These are phyloP conservation scores for Sepioteuthis lessoniana DNA, from an alignment of 2,888 invertebrate species.

Conservation along the genomic window DNA sequence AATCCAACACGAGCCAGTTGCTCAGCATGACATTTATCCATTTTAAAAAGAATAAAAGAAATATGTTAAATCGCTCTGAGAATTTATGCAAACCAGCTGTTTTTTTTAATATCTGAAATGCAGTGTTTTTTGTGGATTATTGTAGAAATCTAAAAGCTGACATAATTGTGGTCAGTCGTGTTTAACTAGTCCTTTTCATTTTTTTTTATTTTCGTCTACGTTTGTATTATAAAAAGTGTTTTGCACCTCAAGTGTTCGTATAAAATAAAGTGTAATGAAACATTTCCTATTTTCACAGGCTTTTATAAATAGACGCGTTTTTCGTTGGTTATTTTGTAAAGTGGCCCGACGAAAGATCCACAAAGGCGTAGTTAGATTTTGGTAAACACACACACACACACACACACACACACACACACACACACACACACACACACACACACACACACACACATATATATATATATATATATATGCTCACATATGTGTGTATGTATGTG, in stretches of 20 bases:
- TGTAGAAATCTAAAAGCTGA: background rate
- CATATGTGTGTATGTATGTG: no score
- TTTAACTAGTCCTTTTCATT: background rate
- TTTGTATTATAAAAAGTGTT: background rate
- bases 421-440: no score
- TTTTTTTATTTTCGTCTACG: background rate
- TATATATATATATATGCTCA: no score
- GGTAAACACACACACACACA: background rate
- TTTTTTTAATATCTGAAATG: background rate
- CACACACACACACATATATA: no score
- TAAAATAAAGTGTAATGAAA: background rate
- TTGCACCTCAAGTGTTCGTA: background rate
- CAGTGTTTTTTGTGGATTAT: background rate
- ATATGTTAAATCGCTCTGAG: no score
- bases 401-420: no score
- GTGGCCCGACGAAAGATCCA: background rate
- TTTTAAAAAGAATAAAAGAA: no score
- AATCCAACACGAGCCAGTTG: no score
- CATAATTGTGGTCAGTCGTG: background rate
- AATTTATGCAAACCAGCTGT: no score
- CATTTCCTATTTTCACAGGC: background rate
- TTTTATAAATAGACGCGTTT: background rate
- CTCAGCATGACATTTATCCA: no score
- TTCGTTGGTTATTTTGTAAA: background rate
- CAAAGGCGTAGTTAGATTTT: slow-evolving; percentile 18